These are phyloP conservation scores for Hypomesus transpacificus DNA, from an alignment of 2,113 vertebrate species.

Conservation along the genomic window DNA sequence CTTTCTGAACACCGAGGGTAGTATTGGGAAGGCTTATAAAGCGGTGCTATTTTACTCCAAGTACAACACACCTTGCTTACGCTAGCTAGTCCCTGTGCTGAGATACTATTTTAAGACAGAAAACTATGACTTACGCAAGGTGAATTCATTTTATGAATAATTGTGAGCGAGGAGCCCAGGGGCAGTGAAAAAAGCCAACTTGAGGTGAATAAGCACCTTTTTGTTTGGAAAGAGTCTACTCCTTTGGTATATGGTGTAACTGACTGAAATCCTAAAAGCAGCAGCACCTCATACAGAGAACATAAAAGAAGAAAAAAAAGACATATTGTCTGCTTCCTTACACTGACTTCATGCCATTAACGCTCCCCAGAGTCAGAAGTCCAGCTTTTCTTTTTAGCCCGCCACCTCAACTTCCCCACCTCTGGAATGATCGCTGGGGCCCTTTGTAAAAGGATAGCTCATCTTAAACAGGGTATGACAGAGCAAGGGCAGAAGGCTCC, in stretches of 20 bases:
- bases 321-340: constrained; percentile 4
- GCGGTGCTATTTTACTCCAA: constrained; percentile 30
- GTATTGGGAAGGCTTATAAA: constrained; percentile 30
- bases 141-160: constrained; percentile 31
- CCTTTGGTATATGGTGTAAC: constrained; percentile 67
- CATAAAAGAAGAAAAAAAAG: neutral
- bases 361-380: constrained; percentile 30
- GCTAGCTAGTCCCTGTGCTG: neutral
- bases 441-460: constrained; percentile 43
- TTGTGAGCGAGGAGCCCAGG: constrained; percentile 33
- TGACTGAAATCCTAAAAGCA: constrained; percentile 57
- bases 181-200: constrained; percentile 55
- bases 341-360: constrained; percentile 34
- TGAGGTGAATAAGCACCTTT: constrained; percentile 63
- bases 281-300: neutral
- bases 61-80: constrained; percentile 32
- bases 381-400: constrained; percentile 22
- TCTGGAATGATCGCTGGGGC: constrained; percentile 10
- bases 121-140: constrained; percentile 59
- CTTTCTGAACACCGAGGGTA: constrained; percentile 22
- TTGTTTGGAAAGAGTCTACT: constrained; percentile 46
- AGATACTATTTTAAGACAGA: too few species aligned
- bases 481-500: constrained; percentile 41
- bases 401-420: too few species aligned
- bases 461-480: constrained; percentile 52